Conservation (phyloP, 2,888 invertebrate species). For the Acleris holmiana region DNA sequence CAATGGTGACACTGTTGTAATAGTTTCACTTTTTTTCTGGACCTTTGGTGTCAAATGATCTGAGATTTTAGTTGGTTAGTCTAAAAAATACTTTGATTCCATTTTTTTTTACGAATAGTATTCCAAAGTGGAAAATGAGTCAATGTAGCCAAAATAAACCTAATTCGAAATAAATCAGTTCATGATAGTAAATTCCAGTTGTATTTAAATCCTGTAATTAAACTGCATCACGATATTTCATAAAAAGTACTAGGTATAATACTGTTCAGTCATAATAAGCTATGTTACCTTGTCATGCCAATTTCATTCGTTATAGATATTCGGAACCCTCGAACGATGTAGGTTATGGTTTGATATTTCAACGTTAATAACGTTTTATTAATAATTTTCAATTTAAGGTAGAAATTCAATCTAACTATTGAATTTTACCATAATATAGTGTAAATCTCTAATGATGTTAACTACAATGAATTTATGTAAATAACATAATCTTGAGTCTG, state of each 20-base stretch:
- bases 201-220: no score
- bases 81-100: neutral
- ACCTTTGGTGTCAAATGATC: no score
- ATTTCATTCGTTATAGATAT: slow-evolving; percentile 19
- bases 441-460: slow-evolving; percentile 13
- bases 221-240: neutral
- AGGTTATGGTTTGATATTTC: neutral
- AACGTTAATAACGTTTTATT: neutral
- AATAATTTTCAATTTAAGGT: no score
- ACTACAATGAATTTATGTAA: neutral
- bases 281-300: slow-evolving; percentile 31
- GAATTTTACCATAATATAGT: neutral
- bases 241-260: slow-evolving; percentile 8
- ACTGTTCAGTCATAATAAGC: slow-evolving; percentile 29
- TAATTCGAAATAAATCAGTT: no score
- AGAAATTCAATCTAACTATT: no score
- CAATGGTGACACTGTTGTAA: no score
- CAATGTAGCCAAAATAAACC: no score
- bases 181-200: no score
- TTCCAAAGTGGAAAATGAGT: no score
- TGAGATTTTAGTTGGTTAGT: no score
- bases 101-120: neutral
- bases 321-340: neutral
- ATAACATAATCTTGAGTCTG: neutral
- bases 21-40: no score